These are phyloP conservation scores for Sycobia sp. DNA, from an alignment of 1,140 invertebrate genomes.

Conservation along the genomic window DNA sequence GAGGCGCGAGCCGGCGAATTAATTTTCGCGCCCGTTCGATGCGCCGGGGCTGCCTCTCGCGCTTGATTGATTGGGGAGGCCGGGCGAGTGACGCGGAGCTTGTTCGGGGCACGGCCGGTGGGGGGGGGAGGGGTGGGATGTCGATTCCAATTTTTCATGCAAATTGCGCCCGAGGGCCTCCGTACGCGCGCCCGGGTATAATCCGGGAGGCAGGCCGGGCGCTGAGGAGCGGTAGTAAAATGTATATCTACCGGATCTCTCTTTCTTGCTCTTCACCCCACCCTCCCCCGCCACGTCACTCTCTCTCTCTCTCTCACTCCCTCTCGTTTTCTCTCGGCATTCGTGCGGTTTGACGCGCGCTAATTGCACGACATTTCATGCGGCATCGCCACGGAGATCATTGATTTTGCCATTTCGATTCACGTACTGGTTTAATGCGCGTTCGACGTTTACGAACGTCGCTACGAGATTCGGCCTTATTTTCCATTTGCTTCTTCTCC, in stretches of 20 bases:
- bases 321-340: not conserved
- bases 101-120: not conserved
- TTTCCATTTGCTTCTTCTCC: too few species aligned
- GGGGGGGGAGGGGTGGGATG: not conserved
- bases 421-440: too few species aligned
- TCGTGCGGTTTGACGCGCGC: not conserved
- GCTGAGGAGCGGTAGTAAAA: too few species aligned
- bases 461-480: too few species aligned
- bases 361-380: conserved; percentile 21
- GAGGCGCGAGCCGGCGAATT: too few species aligned
- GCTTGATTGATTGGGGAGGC: conserved; percentile 25
- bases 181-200: not conserved
- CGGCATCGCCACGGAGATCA: not conserved
- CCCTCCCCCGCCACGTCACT: too few species aligned
- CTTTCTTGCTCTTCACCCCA: too few species aligned
- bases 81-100: not conserved
- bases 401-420: conserved; percentile 7
- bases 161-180: not conserved
- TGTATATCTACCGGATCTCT: too few species aligned
- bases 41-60: too few species aligned
- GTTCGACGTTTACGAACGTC: too few species aligned
- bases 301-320: not conserved
- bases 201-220: not conserved
- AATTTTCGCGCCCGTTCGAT: conserved; percentile 12
- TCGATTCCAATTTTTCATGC: conserved; percentile 31